phyloP scores from a whole-genome alignment of 2,113 vertebrate species.

The Chamaea fasciata region DNA sequence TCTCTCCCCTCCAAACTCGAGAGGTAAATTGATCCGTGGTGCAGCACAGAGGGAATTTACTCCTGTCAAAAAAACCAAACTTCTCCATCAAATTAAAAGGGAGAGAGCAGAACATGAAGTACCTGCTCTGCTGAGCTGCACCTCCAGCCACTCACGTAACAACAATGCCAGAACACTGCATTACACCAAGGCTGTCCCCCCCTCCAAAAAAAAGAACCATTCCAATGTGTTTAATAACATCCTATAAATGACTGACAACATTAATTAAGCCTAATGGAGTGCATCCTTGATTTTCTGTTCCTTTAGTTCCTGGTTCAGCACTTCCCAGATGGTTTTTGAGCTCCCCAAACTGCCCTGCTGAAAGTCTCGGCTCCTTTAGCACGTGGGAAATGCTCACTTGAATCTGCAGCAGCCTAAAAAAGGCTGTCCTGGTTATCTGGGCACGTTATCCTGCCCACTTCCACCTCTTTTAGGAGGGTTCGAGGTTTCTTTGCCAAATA shows the following conservation, averaged over 20 bases:
- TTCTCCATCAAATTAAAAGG: not conserved
- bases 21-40: not conserved
- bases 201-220: not conserved
- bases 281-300: not conserved
- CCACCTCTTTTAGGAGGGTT: not conserved
- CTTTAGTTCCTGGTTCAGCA: not conserved
- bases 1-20: not conserved
- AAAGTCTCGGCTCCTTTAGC: not conserved
- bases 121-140: not conserved
- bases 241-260: not conserved
- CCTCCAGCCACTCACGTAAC: not conserved
- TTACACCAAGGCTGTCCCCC: not conserved
- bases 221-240: not conserved
- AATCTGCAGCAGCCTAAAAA: not conserved
- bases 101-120: not conserved
- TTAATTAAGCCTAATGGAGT: constrained; percentile 11
- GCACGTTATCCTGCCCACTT: rapidly evolving
- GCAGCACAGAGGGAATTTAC: not conserved
- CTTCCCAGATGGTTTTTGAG: not conserved
- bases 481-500: not conserved
- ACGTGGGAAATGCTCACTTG: not conserved
- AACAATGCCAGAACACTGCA: not conserved
- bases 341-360: not conserved
- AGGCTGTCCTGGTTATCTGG: not conserved
- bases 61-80: not conserved